Base-by-base conservation (phyloP, 2,113 vertebrate genomes). In the Serilophus lunatus region DNA sequence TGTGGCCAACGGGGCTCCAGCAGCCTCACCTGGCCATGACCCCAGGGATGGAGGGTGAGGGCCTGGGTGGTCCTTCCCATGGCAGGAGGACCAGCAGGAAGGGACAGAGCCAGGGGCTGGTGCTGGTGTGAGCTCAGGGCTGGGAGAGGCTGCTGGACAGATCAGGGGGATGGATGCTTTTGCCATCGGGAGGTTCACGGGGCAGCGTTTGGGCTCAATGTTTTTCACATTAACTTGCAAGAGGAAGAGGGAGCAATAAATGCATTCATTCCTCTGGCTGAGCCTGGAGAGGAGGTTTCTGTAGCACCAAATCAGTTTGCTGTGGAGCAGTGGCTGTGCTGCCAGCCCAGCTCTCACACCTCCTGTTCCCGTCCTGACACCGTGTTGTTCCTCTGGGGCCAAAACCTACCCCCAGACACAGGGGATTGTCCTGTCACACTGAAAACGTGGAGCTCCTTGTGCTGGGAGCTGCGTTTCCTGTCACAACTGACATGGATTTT, bases 231-330 rank as follows among this genome's bases (percentile, higher is more conserved):
- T 50, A 90, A 40, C 51, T 51, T 26, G 6, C 51, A n/a, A 33
- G 59, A 59, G 82, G 82, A 61, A 86, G 61, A 13, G 59, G 77
- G 63, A 49, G 61, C 66, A 88, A 45, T 20, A 5, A 82, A 72
- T 25, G 75, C 57, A 29, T 95, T 88, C 92, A 18, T 92, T 95
- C 95, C 82, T 89, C 36, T 47, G 35, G 53, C 92, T 5, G 40
- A 42, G 95, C 90, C 90, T 94, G 81, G 61, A 64, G 69, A 78
- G 84, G 84, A 89, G 78, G 74, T 79, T 94, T 81, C 69, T 85
- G 80, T 6, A 28, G 50, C 86, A 23, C 63, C 82, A 23, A 12
- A 78, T 42, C 77, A 0, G 15, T 51, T 20, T 22, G 51, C 47
- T 77, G 7, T 23, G 59, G 10, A 59, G 80, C 38, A 7, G 36